Base-by-base conservation (phyloP, 2,797 vertebrate species). In the Xenentodon cancila region DNA sequence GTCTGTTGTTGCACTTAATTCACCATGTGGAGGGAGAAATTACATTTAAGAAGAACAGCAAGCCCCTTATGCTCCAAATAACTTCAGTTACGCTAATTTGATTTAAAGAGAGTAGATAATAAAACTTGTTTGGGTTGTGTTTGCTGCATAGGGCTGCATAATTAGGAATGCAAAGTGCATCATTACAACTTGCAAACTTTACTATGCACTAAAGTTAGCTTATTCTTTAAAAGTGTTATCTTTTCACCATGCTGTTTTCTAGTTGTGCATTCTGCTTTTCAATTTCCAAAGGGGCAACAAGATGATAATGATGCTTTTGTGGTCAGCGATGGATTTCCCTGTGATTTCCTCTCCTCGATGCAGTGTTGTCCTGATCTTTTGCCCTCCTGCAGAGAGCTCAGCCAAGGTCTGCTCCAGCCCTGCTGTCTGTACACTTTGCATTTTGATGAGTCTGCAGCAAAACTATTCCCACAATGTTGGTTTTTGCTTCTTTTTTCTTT, bases 371-470 rank as follows among this genome's bases (percentile, higher is more conserved):
- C 44, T 48, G 27, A 57, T 69, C 44, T 69, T 11, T 3, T 48
- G 64, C 40, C 73, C 45, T 69, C 63, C 64, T 59, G 48, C 54
- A 58, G 49, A 50, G 59, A 13, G 16, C 45, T 62, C 43, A 66
- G 68, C 60, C 56, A 27, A 53, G 53, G 48, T 62, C 57, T 56
- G 30, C 54, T 74, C 20, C n/a, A 62, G 51, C 56, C 54, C 30
- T 44, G 17, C 44, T 59, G 58, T 50, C 22, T 49, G 34, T 30
- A 42, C 32, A 57, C 53, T 64, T 59, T 60, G 57, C 44, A 68
- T 72, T 75, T 64, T 53, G 67, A 77, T 64, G 44, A 74, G 63
- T 70, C 25, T 32, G 45, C 55, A 54, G 68, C 55, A 56, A 59
- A 64, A 54, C 21, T n/a, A n/a, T 25, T 25, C 1, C 55, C 11